phyloP scores from a whole-genome alignment of 2,888 invertebrate species.

The Ochropleura plecta region DNA sequence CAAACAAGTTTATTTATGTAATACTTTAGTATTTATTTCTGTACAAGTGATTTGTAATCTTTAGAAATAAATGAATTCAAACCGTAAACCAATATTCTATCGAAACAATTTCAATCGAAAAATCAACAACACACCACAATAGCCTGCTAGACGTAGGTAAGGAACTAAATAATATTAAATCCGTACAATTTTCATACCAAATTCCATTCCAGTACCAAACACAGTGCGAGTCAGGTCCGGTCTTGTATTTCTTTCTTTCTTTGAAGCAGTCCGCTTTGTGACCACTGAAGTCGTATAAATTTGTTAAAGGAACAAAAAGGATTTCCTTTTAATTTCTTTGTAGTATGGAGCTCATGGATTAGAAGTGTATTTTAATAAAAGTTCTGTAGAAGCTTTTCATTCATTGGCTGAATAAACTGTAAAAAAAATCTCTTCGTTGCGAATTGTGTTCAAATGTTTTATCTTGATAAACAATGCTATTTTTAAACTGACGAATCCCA shows the following conservation, averaged over 20 bases:
- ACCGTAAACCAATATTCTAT: no score
- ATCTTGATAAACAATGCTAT: neutral
- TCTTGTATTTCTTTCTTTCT: conserved; percentile 66
- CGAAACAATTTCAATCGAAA: neutral
- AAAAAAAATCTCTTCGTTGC: neutral
- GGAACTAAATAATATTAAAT: conserved; percentile 48
- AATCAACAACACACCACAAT: neutral
- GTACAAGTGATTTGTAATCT: no score
- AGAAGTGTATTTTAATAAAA: conserved; percentile 26
- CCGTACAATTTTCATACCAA: conserved; percentile 54
- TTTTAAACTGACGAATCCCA: neutral
- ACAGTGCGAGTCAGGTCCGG: conserved; percentile 28
- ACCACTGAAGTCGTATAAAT: conserved; percentile 71
- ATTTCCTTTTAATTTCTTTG: conserved; percentile 67
- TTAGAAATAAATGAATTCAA: no score
- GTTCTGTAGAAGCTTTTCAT: neutral
- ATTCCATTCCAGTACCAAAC: conserved; percentile 39
- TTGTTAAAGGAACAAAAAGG: conserved; percentile 69
- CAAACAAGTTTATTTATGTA: no score
- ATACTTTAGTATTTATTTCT: no score
- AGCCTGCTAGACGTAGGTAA: neutral
- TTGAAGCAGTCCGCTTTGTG: conserved; percentile 71
- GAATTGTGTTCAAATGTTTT: neutral
- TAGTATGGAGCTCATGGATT: conserved; percentile 45
- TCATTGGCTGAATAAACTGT: neutral